A percentile compares a stretch with the other conserved stretches of the same genome.
Evolutionary conservation across 2,113 vertebrate species (phyloP).

Genomic region (Aspiorhynchus laticeps): DNA sequence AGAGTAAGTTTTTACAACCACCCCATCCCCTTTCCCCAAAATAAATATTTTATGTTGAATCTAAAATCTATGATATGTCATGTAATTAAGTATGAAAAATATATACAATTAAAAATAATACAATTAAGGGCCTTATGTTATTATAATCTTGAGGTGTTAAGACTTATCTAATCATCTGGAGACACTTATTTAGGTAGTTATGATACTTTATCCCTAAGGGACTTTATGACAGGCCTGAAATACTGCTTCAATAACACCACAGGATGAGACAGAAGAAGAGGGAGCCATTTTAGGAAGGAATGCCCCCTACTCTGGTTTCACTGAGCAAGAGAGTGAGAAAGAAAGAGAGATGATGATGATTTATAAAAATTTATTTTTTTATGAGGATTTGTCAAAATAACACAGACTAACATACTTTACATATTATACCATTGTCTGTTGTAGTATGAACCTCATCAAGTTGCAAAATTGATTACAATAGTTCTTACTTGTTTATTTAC

Average conservation of each 20-base stretch:
- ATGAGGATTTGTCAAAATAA: background rate
- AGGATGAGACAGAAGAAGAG: constrained; percentile 41
- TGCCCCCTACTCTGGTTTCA: constrained; percentile 39
- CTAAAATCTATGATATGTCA: background rate
- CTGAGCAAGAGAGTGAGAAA: background rate
- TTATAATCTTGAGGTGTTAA: background rate
- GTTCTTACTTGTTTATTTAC: too few relatives aligned
- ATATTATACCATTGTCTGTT: background rate
- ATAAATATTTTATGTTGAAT: background rate
- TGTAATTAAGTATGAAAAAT: background rate
- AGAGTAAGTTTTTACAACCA: background rate
- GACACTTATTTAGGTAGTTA: constrained; percentile 37
- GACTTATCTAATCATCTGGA: constrained; percentile 8
- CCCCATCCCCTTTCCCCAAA: background rate
- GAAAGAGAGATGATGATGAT: background rate
- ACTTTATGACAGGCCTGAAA: constrained; percentile 39
- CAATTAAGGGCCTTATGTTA: background rate
- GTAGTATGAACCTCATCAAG: background rate
- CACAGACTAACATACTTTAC: background rate
- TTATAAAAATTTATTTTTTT: background rate
- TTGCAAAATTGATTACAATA: background rate
- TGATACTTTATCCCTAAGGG: constrained; percentile 39
- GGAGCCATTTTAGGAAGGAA: constrained; percentile 42
- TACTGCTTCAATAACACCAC: constrained; percentile 35
- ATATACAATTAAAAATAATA: background rate